Evolutionary conservation across 2,797 vertebrate species (phyloP).

Genomic region (Heteromormyrus szaboi): DNA sequence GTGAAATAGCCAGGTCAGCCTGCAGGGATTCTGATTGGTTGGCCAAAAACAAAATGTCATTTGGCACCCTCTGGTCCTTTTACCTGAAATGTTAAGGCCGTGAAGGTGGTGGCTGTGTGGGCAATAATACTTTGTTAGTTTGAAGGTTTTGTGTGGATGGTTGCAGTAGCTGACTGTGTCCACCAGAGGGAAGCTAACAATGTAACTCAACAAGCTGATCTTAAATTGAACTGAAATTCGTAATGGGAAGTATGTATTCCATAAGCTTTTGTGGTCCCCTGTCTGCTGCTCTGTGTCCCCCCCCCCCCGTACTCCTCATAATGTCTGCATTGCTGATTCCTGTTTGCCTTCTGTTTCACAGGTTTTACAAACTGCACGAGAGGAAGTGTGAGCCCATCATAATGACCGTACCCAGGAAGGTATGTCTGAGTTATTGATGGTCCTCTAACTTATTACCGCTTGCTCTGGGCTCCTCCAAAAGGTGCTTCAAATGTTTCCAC

Average conservation of each 20-base stretch:
- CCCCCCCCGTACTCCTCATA: not conserved
- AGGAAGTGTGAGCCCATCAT: conserved; percentile 85
- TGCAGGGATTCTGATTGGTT: not conserved
- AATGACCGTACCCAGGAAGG: conserved; percentile 89
- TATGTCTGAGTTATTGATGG: conserved; percentile 34
- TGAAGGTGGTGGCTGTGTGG: not conserved
- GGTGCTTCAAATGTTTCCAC: not conserved
- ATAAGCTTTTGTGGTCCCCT: not conserved
- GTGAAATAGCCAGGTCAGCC: conserved; percentile 90
- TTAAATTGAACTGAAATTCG: not conserved
- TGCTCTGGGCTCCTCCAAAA: not conserved
- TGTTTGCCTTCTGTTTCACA: conserved; percentile 33
- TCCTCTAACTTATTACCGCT: not conserved
- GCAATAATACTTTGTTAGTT: not conserved
- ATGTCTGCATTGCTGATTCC: conserved; percentile 1
- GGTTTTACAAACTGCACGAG: conserved; percentile 90
- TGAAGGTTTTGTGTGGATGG: not conserved
- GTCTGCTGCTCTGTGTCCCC: not conserved
- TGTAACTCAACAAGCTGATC: not conserved
- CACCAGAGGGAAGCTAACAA: conserved; percentile 18
- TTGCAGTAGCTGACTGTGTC: conserved; percentile 1
- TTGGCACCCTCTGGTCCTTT: not conserved
- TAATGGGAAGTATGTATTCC: not conserved
- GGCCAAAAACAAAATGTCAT: not conserved
- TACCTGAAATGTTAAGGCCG: not conserved